Percentiles rank a stretch among this genome's conserved stretches.
Conservation (phyloP, 2,888 invertebrate genomes). For the Galeruca laticollis region DNA sequence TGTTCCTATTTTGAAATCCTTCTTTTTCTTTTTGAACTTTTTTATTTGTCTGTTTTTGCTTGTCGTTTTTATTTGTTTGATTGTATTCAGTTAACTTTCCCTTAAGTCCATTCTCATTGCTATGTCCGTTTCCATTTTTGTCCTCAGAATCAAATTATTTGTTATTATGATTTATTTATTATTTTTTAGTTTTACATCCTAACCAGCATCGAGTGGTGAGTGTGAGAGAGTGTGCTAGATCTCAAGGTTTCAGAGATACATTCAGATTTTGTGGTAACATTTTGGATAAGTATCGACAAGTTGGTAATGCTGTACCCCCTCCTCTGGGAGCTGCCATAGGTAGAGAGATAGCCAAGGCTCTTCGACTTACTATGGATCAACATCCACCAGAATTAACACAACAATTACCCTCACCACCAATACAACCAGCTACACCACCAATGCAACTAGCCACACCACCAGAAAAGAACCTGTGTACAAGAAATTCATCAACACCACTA, state of each 20-base stretch:
- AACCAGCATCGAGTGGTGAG: conserved; percentile 85
- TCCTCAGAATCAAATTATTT: neutral
- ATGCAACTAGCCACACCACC: too few species aligned
- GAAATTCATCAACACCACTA: too few species aligned
- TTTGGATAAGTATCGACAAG: conserved; percentile 84
- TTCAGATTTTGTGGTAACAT: conserved; percentile 82
- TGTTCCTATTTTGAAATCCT: too few species aligned
- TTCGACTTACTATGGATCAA: conserved; percentile 34
- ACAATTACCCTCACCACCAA: too few species aligned
- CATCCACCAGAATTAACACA: neutral
- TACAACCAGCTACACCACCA: too few species aligned
- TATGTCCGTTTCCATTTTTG: neutral
- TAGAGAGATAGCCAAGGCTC: conserved; percentile 75
- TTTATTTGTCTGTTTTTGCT: too few species aligned
- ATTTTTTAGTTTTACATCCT: conserved; percentile 78
- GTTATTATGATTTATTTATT: neutral
- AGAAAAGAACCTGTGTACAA: too few species aligned
- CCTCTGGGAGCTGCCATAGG: conserved; percentile 84
- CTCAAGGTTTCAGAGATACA: conserved; percentile 85
- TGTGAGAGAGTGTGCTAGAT: conserved; percentile 87
- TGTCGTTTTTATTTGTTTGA: too few species aligned
- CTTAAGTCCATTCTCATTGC: too few species aligned
- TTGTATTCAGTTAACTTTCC: too few species aligned
- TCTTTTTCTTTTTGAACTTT: too few species aligned
- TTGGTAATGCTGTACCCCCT: conserved; percentile 91